Conservation (phyloP, 2,888 invertebrate genomes). For the Phymatocera aterrima region DNA sequence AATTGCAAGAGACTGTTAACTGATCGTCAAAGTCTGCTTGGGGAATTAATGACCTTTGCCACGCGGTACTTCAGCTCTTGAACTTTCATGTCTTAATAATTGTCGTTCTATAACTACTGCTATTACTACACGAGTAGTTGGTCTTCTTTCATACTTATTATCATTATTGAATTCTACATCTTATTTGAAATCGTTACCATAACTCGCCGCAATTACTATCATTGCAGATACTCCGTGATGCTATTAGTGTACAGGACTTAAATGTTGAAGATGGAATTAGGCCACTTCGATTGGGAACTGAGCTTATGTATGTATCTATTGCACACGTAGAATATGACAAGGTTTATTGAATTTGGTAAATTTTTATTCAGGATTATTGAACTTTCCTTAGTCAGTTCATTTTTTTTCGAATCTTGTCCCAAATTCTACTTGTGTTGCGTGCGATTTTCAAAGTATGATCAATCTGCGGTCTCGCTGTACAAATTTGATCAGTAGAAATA, state of each 20-base stretch:
- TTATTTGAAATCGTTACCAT: not conserved
- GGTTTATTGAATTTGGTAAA: not conserved
- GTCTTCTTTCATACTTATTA: not conserved
- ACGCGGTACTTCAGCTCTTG: not conserved
- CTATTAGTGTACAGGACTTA: conserved; percentile 77
- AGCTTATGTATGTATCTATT: conserved; percentile 66
- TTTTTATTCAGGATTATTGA: not conserved
- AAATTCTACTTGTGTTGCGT: conserved; percentile 6
- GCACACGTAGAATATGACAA: conserved; percentile 21
- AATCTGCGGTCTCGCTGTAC: conserved; percentile 11
- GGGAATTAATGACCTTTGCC: conserved; percentile 3
- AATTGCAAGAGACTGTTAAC: conserved; percentile 7
- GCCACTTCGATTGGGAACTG: conserved; percentile 68
- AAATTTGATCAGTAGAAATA: not conserved
- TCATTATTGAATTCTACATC: conserved; percentile 7
- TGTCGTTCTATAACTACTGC: no score
- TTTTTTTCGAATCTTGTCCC: conserved; percentile 6
- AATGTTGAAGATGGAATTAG: conserved; percentile 69
- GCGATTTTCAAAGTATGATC: conserved; percentile 6
- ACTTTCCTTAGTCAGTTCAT: not conserved
- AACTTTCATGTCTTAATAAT: conserved; percentile 13
- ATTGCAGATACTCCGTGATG: conserved; percentile 75
- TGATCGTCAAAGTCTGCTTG: conserved; percentile 9
- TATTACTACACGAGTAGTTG: not conserved
- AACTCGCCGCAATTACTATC: conserved; percentile 27